phyloP scores from a whole-genome alignment of 2,888 invertebrate species.

The Lepidocyrtoides sp. region DNA sequence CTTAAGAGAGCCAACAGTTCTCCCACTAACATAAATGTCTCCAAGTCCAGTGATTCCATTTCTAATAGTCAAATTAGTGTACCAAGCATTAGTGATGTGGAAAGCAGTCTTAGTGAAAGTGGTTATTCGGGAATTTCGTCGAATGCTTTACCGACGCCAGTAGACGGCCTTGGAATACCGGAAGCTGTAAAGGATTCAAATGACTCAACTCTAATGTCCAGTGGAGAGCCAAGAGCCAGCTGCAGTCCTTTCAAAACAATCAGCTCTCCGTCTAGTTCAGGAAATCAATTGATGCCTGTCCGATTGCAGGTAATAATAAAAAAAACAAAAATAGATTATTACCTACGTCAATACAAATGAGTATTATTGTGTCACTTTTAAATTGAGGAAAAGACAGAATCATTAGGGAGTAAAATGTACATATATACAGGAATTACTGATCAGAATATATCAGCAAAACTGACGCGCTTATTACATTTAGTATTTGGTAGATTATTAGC shows the following conservation, averaged over 20 bases:
- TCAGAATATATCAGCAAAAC: no score
- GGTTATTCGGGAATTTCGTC: not conserved
- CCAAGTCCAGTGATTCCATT: not conserved
- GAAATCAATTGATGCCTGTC: slow-evolving; percentile 83
- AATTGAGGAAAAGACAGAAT: no score
- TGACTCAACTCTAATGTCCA: not conserved
- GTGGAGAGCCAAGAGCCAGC: not conserved
- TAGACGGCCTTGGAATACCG: not conserved
- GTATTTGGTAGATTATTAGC: no score
- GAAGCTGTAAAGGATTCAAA: not conserved
- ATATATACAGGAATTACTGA: no score
- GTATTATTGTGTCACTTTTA: no score
- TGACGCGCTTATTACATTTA: no score
- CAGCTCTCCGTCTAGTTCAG: slow-evolving; percentile 64
- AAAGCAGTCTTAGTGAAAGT: slow-evolving; percentile 6
- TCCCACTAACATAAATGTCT: not conserved
- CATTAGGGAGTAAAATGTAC: no score
- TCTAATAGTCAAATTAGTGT: slow-evolving; percentile 22
- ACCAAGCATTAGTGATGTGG: not conserved
- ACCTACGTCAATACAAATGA: no score
- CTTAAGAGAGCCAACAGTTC: not conserved
- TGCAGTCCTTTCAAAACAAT: slow-evolving; percentile 63
- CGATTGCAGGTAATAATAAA: slow-evolving; percentile 81
- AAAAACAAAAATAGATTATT: no score
- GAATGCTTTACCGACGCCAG: not conserved